Conservation (phyloP, 2,888 invertebrate genomes). For the Papilio elwesi region DNA sequence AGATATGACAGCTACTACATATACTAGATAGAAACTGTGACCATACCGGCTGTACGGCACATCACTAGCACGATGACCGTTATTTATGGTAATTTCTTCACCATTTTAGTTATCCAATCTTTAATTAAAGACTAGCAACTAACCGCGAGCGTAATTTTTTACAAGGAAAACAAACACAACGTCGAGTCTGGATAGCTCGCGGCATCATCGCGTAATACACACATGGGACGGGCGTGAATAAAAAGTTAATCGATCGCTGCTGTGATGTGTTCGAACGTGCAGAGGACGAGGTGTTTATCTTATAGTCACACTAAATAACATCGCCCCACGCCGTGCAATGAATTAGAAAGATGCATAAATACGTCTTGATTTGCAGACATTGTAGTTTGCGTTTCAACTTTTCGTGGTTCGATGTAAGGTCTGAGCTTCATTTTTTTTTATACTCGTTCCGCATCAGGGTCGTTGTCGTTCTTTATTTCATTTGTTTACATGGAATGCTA, state of each 20-base stretch:
- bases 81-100: conserved; percentile 11
- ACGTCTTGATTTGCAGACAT: not conserved
- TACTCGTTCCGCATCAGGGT: no score
- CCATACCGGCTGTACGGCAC: no score
- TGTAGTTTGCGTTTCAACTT: no score
- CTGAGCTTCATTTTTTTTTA: no score
- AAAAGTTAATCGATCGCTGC: conserved; percentile 30
- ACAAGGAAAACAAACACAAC: conserved; percentile 25
- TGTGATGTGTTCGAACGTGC: not conserved
- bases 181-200: not conserved
- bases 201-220: conserved; percentile 18
- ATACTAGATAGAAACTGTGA: no score
- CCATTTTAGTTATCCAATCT: not conserved
- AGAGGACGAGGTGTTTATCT: conserved; percentile 29
- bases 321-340: not conserved
- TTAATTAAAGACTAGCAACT: not conserved
- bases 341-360: not conserved
- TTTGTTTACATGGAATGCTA: no score
- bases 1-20: no score
- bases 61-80: not conserved
- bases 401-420: no score
- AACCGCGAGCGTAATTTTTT: conserved; percentile 3
- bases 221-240: conserved; percentile 25
- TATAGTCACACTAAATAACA: conserved; percentile 30
- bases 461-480: no score